phyloP scores from a whole-genome alignment of 37 sponge, comb jelly and placozoan genomes.

The Agelas oroides region DNA sequence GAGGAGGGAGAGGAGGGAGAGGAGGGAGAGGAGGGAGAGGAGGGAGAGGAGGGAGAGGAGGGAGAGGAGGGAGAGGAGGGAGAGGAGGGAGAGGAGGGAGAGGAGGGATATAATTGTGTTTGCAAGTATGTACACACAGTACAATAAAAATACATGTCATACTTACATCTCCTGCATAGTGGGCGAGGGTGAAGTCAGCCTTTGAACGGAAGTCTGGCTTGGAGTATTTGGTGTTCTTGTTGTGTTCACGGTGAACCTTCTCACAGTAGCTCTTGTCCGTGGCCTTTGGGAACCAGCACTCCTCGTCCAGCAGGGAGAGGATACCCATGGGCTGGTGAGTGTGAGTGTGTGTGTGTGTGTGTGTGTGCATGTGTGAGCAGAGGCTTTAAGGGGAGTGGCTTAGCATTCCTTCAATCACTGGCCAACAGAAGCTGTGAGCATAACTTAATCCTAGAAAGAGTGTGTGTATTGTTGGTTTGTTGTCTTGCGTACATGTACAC shows the following conservation, averaged over 20 bases:
- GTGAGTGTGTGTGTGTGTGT: too few species aligned
- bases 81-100: background rate
- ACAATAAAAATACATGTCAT: too few species aligned
- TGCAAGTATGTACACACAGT: background rate
- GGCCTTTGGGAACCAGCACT: slow-evolving; percentile 99
- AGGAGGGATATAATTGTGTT: background rate
- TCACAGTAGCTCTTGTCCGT: slow-evolving; percentile 94
- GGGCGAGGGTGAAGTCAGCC: slow-evolving; percentile 91
- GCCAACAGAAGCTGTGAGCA: too few species aligned
- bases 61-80: background rate
- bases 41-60: background rate
- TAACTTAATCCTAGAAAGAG: too few species aligned
- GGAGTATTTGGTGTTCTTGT: slow-evolving; percentile 73
- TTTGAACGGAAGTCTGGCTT: slow-evolving; percentile 97
- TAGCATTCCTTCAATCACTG: too few species aligned
- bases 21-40: background rate
- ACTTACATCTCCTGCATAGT: slow-evolving; percentile 98
- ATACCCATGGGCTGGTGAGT: slow-evolving; percentile 92
- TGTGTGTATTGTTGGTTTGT: too few species aligned
- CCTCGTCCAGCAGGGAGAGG: slow-evolving; percentile 95
- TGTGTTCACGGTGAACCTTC: slow-evolving; percentile 87
- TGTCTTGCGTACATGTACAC: too few species aligned
- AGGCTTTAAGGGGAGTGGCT: too few species aligned
- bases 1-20: background rate
- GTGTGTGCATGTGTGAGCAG: background rate